Base-by-base conservation (phyloP, 2,888 invertebrate genomes). In the Cryptophagus acutangulus region DNA sequence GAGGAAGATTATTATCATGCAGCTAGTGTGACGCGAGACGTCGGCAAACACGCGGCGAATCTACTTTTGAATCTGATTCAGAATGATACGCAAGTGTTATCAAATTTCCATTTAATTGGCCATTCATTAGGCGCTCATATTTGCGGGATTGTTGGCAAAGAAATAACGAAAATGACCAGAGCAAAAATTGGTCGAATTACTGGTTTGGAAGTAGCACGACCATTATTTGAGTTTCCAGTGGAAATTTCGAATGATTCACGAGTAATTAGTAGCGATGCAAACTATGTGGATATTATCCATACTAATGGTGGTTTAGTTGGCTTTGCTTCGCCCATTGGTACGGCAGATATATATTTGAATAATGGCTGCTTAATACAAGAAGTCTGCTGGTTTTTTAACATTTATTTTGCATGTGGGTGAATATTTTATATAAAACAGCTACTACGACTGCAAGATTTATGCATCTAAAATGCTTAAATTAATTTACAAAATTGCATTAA, bases 101-200 rank as follows among this genome's bases (percentile, higher is more conserved):
- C 33, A 1, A 49, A 54, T 13, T 35, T 57, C 1, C 57, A 57
- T 25, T 16, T 57, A 3, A 52, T 57, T 14, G 57, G 57, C 3
- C 54, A 55, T 42, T 57, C 57, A 5, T 37, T 57, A 10, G 57
- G 57, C 4, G 55, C 54, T 4, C 57, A 57, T 35, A 45, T 55
- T 13, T 40, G 54, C 5, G 55, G 52, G 8, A 55, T 57, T 35
- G 46, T 50, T 8, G 57, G 55, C 9, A 45, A 55, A 31, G 35
- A 38, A n/a, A 40, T 57, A 18, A 33, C 34, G 6, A 24, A 38
- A 8, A 36, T 40, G 13, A 49, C 45, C 1, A 50, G 52, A 6
- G 13, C 2, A 1, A 51, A 48, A 36, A 35, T 57, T 8, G 52
- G 50, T 4, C 49, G 56, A 33, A 58, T 58, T 20, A 57, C 58